phyloP scores from a whole-genome alignment of 2,113 vertebrate species.

The Campylorhamphus procurvoides region DNA sequence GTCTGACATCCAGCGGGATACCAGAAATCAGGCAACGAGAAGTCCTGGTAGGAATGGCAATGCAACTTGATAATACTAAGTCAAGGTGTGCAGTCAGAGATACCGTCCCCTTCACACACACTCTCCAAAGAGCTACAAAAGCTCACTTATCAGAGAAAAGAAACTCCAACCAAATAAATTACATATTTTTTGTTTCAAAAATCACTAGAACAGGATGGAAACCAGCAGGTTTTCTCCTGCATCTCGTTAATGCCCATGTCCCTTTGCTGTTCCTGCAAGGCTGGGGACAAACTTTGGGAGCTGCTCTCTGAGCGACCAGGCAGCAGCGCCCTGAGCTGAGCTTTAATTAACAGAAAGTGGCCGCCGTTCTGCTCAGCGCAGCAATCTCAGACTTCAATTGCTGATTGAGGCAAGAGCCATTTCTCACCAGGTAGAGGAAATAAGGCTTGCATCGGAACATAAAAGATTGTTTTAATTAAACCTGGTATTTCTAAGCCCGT shows the following conservation, averaged over 20 bases:
- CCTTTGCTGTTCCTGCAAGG: not conserved
- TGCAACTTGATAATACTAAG: not conserved
- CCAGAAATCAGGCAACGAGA: not conserved
- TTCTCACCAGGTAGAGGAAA: constrained; percentile 72
- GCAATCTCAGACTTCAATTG: constrained; percentile 58
- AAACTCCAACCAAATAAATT: not conserved
- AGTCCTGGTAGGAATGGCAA: not conserved
- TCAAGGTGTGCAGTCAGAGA: not conserved
- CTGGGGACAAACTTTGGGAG: not conserved
- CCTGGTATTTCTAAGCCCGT: constrained; percentile 44
- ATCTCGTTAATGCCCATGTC: fast-evolving
- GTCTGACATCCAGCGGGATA: not conserved
- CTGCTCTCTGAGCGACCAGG: fast-evolving
- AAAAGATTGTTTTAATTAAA: constrained; percentile 76
- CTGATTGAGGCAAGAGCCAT: constrained; percentile 63
- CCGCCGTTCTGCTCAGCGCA: constrained; percentile 11
- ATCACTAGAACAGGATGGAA: not conserved
- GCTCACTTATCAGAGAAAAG: not conserved
- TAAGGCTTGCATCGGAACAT: constrained; percentile 49
- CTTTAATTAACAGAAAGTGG: constrained; percentile 65
- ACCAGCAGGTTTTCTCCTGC: not conserved
- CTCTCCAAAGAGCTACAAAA: not conserved
- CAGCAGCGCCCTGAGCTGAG: not conserved
- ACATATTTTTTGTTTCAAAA: not conserved
- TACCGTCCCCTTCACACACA: not conserved